These are phyloP conservation scores for Nasonia giraulti DNA, from an alignment of 1,140 invertebrate genomes.

Conservation along the genomic window DNA sequence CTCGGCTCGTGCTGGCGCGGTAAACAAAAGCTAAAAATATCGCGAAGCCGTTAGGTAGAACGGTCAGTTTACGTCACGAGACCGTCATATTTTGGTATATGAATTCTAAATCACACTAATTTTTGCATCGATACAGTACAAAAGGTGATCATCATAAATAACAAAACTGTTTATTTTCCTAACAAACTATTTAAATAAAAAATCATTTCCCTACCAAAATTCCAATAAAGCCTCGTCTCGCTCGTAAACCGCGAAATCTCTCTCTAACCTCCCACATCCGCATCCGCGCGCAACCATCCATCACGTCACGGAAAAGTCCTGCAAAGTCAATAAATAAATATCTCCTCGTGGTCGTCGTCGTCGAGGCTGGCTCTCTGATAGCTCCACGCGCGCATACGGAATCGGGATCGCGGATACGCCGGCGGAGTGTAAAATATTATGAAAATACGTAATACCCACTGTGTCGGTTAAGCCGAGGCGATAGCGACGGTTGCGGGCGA, in stretches of 20 bases:
- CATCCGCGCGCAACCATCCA: not conserved
- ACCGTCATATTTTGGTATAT: too few species aligned
- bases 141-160: too few species aligned
- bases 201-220: not conserved
- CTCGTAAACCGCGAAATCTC: not conserved
- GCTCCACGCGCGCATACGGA: not conserved
- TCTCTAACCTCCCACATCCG: not conserved
- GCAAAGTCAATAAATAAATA: constrained; percentile 43
- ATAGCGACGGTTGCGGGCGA: constrained; percentile 32
- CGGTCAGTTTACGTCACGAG: too few species aligned
- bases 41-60: too few species aligned
- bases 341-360: not conserved
- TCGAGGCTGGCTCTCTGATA: constrained; percentile 7
- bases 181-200: not conserved
- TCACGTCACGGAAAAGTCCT: not conserved
- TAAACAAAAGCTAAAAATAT: too few species aligned
- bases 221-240: too few species aligned
- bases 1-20: too few species aligned
- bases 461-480: constrained; percentile 60
- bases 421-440: constrained; percentile 61
- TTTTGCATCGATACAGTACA: too few species aligned
- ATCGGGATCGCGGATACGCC: constrained; percentile 53
- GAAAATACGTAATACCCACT: constrained; percentile 65
- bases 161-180: too few species aligned
- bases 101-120: too few species aligned